Evolutionary conservation across 2,797 vertebrate species (phyloP).

Genomic region (Acomys russatus): DNA sequence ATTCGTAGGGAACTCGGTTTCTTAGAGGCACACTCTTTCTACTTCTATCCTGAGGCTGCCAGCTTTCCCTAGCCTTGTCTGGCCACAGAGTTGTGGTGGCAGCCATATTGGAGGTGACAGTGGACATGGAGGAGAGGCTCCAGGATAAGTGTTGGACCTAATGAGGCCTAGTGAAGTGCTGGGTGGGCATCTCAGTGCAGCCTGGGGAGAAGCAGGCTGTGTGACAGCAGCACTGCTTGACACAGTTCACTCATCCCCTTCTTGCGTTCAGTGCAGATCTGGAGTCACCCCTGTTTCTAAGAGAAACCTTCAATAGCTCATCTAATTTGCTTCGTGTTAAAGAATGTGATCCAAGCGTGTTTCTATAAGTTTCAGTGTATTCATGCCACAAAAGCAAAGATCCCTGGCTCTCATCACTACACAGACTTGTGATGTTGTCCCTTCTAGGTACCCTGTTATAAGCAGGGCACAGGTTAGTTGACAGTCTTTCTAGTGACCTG

Average conservation of each 20-base stretch:
- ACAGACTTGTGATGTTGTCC: background rate
- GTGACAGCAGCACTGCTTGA: background rate
- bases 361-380: background rate
- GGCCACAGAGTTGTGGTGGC: background rate
- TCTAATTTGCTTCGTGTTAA: background rate
- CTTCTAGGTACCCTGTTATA: background rate
- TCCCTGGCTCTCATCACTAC: background rate
- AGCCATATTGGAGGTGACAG: background rate
- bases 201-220: background rate
- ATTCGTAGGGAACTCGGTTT: background rate
- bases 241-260: background rate
- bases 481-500: background rate
- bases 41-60: background rate
- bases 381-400: background rate
- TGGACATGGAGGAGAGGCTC: background rate
- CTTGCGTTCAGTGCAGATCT: background rate
- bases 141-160: background rate
- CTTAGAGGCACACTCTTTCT: background rate
- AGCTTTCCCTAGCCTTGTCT: background rate
- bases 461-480: accelerated
- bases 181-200: background rate
- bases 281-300: background rate
- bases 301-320: background rate
- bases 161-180: background rate
- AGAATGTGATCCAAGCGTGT: background rate